phyloP scores from a whole-genome alignment of 64 coral and sea anemone species.

The Pocillopora verrucosa region DNA sequence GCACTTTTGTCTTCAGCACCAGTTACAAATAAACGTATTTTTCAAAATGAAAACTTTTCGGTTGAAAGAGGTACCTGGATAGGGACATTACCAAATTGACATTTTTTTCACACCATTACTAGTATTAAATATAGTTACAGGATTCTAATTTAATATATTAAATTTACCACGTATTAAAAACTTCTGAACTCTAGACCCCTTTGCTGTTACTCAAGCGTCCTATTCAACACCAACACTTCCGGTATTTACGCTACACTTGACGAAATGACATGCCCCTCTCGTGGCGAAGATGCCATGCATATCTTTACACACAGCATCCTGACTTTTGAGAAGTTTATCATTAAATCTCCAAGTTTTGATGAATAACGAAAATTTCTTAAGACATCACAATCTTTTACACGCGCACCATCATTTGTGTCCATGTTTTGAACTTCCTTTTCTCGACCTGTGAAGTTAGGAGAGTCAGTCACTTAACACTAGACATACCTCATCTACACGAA shows the following conservation, averaged over 20 bases:
- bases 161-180: too few relatives aligned
- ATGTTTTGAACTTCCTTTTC: conserved; percentile 36
- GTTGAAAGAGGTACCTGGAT: too few relatives aligned
- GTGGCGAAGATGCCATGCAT: not conserved
- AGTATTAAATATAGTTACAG: too few relatives aligned
- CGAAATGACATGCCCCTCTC: not conserved
- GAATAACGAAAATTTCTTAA: not conserved
- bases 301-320: not conserved
- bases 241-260: not conserved
- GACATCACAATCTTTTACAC: too few relatives aligned
- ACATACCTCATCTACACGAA: too few relatives aligned
- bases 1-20: not conserved
- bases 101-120: too few relatives aligned
- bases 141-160: too few relatives aligned
- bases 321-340: not conserved
- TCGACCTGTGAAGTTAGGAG: conserved; percentile 1
- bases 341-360: not conserved
- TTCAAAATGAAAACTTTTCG: too few relatives aligned
- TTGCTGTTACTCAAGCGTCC: too few relatives aligned
- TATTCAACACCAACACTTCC: not conserved
- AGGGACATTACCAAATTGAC: too few relatives aligned
- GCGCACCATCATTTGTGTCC: not conserved
- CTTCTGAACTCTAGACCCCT: too few relatives aligned
- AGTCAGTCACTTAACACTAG: not conserved
- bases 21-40: too few relatives aligned